These are phyloP conservation scores for Pedionomus torquatus DNA, from an alignment of 2,113 vertebrate genomes.

Conservation along the genomic window DNA sequence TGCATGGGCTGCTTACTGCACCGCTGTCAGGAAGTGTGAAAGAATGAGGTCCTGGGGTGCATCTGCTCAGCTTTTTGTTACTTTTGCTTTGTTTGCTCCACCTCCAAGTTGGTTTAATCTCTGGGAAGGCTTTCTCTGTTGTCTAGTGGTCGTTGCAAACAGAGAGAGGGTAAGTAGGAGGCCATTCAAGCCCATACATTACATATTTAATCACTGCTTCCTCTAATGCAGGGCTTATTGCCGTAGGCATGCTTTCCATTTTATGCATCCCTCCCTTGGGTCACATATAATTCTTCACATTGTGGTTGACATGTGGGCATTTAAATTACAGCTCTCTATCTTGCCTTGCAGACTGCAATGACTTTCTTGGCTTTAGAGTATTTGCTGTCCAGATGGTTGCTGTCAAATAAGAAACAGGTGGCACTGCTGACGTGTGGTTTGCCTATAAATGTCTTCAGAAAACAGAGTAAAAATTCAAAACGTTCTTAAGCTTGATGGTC, in stretches of 20 bases:
- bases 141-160: background rate
- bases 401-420: constrained; percentile 42
- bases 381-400: constrained; percentile 13
- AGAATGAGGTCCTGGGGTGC: background rate
- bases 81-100: background rate
- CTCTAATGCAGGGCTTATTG: background rate
- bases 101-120: background rate
- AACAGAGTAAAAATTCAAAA: background rate
- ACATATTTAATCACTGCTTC: background rate
- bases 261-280: background rate
- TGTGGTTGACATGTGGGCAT: background rate
- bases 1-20: background rate
- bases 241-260: constrained; percentile 9
- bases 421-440: background rate
- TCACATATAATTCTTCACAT: background rate
- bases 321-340: background rate
- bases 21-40: background rate
- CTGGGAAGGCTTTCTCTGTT: background rate
- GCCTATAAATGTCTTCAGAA: background rate
- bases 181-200: background rate
- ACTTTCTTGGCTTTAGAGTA: background rate
- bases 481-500: background rate
- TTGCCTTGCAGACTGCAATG: background rate
- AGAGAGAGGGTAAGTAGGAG: background rate
- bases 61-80: background rate